These are phyloP conservation scores for Arenaria interpres DNA, from an alignment of 2,113 vertebrate genomes.

Conservation along the genomic window DNA sequence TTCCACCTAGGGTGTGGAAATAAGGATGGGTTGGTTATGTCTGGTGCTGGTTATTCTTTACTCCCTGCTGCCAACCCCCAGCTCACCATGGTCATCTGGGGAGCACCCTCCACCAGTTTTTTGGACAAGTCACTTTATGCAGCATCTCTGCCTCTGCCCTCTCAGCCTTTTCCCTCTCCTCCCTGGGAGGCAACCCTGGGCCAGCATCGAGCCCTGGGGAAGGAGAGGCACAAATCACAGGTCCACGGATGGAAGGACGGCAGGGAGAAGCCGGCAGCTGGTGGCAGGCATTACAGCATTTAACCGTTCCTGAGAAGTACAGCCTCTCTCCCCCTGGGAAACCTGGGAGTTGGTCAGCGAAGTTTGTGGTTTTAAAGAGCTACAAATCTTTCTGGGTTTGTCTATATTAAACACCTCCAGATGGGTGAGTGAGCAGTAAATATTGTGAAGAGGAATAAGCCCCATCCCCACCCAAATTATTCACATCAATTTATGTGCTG, in stretches of 20 bases:
- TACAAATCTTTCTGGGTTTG: not conserved
- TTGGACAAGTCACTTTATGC: not conserved
- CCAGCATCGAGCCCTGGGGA: not conserved
- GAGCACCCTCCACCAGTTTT: not conserved
- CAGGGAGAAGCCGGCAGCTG: not conserved
- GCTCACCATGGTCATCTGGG: fast-evolving
- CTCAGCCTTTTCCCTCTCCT: not conserved
- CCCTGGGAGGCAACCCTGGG: fast-evolving
- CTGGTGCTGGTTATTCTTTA: not conserved
- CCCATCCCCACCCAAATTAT: too few species aligned
- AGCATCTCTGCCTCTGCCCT: not conserved
- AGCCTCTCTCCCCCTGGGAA: not conserved
- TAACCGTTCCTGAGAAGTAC: not conserved
- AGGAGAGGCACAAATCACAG: not conserved
- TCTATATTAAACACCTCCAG: not conserved
- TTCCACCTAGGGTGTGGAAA: not conserved
- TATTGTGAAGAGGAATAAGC: not conserved
- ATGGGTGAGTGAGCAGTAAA: not conserved
- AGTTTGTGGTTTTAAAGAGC: not conserved
- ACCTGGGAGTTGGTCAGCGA: not conserved
- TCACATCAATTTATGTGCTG: not conserved
- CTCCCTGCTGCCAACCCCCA: fast-evolving
- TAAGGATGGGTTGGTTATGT: not conserved
- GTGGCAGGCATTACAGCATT: fast-evolving
- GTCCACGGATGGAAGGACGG: fast-evolving